A percentile compares a stretch with the other conserved stretches of the same genome.
Conservation (phyloP, 2,113 vertebrate species). For the Petaurus breviceps region DNA sequence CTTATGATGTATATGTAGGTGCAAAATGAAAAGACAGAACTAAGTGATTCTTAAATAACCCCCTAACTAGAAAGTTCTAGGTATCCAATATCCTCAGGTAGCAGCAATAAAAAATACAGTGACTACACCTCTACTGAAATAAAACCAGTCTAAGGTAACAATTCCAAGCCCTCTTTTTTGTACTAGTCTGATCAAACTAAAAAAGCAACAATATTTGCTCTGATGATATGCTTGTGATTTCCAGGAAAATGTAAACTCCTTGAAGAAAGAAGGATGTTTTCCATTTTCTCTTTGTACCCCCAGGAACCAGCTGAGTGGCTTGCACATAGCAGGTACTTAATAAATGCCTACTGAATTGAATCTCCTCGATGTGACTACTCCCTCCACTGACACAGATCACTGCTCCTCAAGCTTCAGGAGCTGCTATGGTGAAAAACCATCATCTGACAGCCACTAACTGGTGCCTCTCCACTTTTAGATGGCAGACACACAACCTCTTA, state of each 20-base stretch:
- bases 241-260: background rate
- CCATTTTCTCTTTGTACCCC: background rate
- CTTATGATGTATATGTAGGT: background rate
- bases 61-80: background rate
- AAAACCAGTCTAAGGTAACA: background rate
- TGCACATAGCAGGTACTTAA: background rate
- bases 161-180: background rate
- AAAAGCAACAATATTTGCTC: background rate
- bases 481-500: background rate
- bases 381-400: background rate
- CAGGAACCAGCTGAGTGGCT: background rate
- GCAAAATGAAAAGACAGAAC: background rate
- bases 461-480: background rate
- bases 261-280: background rate
- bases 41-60: background rate
- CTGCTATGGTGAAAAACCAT: background rate
- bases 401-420: background rate
- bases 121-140: background rate
- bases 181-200: background rate
- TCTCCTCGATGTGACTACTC: conserved; percentile 8
- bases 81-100: background rate
- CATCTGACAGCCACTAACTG: background rate
- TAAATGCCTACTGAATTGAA: background rate
- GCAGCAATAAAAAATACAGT: background rate
- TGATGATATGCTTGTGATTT: background rate